phyloP scores from a whole-genome alignment of 2,797 vertebrate genomes.

The Phataginus tricuspis region DNA sequence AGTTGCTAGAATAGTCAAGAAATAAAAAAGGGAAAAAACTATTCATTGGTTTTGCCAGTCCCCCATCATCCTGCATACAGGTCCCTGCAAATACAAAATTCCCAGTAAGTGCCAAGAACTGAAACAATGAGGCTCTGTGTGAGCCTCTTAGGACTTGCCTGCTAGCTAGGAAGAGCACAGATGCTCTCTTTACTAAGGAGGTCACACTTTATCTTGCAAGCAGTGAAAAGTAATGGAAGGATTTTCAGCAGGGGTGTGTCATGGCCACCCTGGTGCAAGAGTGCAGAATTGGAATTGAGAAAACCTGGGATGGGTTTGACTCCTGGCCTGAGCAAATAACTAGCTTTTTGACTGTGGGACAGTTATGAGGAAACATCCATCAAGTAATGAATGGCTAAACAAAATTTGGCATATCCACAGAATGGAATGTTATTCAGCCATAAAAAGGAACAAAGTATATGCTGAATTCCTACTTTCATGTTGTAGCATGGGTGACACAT shows the following conservation, averaged over 20 bases:
- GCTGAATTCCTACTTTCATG: background rate
- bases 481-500: background rate
- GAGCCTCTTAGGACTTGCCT: background rate
- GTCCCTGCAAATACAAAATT: background rate
- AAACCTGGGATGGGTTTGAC: background rate
- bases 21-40: background rate
- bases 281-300: background rate
- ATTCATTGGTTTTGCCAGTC: background rate
- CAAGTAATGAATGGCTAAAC: background rate
- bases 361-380: background rate
- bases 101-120: background rate
- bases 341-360: conserved; percentile 5
- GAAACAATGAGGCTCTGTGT: background rate
- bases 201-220: background rate
- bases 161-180: background rate
- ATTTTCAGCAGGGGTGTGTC: background rate
- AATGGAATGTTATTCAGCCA: background rate
- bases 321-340: conserved; percentile 5
- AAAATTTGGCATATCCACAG: background rate
- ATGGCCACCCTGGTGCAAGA: background rate
- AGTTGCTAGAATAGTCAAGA: background rate
- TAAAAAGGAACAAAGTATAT: background rate
- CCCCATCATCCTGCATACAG: background rate
- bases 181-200: background rate
- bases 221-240: background rate